Percentiles rank a stretch among this genome's conserved stretches.
Evolutionary conservation across 53 echinoderm and acorn worm genomes (phyloP).

Genomic region (Stichopus horrens): DNA sequence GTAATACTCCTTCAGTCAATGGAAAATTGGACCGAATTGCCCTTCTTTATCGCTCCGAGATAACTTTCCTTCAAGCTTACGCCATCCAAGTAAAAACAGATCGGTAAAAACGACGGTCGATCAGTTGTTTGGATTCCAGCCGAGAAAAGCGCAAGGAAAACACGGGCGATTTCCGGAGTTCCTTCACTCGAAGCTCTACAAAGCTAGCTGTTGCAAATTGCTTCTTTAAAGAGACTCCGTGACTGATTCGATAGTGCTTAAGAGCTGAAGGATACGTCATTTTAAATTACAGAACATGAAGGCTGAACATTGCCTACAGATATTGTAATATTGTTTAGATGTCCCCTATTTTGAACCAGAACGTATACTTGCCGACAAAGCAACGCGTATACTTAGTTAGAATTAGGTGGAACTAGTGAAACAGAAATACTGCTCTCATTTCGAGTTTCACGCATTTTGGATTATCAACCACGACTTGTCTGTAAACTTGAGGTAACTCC

Average conservation of each 20-base stretch:
- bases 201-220: conserved; percentile 2
- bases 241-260: neutral
- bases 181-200: neutral
- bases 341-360: no score
- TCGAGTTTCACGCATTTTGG: no score
- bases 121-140: conserved; percentile 16
- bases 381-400: no score
- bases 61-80: conserved; percentile 7
- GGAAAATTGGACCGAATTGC: neutral
- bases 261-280: no score
- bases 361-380: no score
- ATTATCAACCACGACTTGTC: no score
- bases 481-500: no score
- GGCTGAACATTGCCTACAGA: no score
- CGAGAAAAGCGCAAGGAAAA: conserved; percentile 18
- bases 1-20: neutral
- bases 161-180: conserved; percentile 29
- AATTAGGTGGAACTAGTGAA: no score
- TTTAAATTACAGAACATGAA: no score
- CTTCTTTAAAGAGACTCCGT: neutral
- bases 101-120: neutral
- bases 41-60: neutral
- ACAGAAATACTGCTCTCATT: no score
- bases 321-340: no score
- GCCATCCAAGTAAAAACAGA: conserved; percentile 22